These are phyloP conservation scores for Serrognathus titanus DNA, from an alignment of 2,888 invertebrate species.

Conservation along the genomic window DNA sequence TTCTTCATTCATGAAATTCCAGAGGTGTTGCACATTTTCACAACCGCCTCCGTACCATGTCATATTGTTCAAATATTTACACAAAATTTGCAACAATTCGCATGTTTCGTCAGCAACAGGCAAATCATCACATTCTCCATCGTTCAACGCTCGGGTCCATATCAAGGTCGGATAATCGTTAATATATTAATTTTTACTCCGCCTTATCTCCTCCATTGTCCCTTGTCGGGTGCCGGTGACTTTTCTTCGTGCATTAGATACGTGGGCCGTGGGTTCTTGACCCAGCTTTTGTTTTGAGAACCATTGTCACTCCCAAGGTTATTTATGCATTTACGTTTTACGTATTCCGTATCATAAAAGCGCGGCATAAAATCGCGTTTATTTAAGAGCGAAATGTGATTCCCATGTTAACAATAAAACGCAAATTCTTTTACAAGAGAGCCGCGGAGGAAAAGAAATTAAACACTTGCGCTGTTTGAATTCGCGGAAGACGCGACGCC, in stretches of 20 bases:
- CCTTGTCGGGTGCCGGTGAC: too few relatives aligned
- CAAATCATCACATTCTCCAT: slow-evolving; percentile 31
- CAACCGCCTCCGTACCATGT: neutral
- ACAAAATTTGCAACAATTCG: slow-evolving; percentile 1
- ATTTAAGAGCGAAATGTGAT: neutral
- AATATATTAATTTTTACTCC: neutral
- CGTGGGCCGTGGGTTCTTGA: slow-evolving; percentile 38
- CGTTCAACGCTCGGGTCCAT: slow-evolving; percentile 30
- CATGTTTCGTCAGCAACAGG: slow-evolving; percentile 6
- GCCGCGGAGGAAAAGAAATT: too few relatives aligned
- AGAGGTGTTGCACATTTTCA: neutral
- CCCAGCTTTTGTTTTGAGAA: slow-evolving; percentile 41
- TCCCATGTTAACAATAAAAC: slow-evolving; percentile 1
- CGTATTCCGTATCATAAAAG: slow-evolving; percentile 14
- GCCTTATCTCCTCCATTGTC: neutral
- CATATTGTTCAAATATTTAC: slow-evolving; percentile 2
- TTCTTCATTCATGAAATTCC: too few relatives aligned
- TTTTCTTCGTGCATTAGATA: neutral
- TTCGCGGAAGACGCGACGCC: too few relatives aligned
- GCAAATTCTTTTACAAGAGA: too few relatives aligned
- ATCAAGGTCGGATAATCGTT: slow-evolving; percentile 23
- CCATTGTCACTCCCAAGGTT: slow-evolving; percentile 38
- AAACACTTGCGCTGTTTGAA: too few relatives aligned
- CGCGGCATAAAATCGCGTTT: neutral
- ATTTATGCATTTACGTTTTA: slow-evolving; percentile 27